Base-by-base conservation (phyloP, 2,113 vertebrate species). In the Corythoichthys haematopterus region DNA sequence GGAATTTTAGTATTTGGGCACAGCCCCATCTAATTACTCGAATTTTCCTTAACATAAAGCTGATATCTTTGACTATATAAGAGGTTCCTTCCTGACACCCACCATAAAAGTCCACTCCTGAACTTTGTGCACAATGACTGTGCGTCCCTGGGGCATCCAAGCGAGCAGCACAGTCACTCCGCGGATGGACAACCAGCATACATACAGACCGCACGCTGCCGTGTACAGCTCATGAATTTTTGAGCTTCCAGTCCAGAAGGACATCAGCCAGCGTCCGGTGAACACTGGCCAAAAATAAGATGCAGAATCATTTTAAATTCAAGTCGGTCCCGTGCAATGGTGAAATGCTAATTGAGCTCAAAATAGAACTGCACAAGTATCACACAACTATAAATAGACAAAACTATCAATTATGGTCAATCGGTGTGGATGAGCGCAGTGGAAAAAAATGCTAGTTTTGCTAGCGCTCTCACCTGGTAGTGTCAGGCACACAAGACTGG, bases 61-160 rank as follows among this genome's bases (percentile, higher is more conserved):
- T 50, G 47, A 50, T 14, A 50, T 15, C 3, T 14, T 52, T 55
- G 52, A 9, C 45, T 4, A 46, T 46, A n/a, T 1, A 38, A 63
- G n/a, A 45, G 1, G 11, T 8, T 45, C 10, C 40, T 45, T 48
- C 14, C 45, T 51, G 55, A 68, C 33, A 46, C 77, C 13, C 80
- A 97, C 97, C 95, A 98, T 98, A 63, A 99, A 92, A 3, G 96
- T 97, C 97, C 97, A 99, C 81, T 99, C 97, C 82, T 95, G 97
- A 63, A 98, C 95, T 86, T 99, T 99, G 86, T 91, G 93, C 69
- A 95, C 89, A 66, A 99, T 98, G 65, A 99, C 94, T n/a, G 91
- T 93, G 20, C 97, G 97, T 13, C 97, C 97, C 82, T 99, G 97
- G 0, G 97, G 97, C 95, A 98, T 98, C 97, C 97, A 99, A 20